These are phyloP conservation scores for Canis aureus DNA, from an alignment of 2,113 vertebrate species.

Conservation along the genomic window DNA sequence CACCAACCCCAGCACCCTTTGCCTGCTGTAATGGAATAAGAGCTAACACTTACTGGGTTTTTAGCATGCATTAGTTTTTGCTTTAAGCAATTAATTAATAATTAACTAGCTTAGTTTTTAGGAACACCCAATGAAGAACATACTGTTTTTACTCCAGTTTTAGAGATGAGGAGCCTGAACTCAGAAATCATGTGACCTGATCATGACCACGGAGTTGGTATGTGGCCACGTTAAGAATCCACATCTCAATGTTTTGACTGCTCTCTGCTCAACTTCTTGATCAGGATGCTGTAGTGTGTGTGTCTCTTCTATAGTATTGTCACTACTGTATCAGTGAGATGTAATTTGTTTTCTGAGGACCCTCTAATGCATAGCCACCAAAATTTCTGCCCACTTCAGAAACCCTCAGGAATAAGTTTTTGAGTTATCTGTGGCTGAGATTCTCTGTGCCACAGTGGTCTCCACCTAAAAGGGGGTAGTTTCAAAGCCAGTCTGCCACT, in stretches of 20 bases:
- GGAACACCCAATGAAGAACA: background rate
- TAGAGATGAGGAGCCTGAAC: background rate
- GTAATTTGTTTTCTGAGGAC: background rate
- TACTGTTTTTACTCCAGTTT: background rate
- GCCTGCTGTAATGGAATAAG: background rate
- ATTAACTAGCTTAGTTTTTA: slow-evolving; percentile 2
- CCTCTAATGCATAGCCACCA: background rate
- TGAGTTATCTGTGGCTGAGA: background rate
- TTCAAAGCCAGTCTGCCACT: background rate
- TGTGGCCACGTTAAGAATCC: background rate
- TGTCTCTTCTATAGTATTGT: background rate
- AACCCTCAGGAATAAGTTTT: background rate
- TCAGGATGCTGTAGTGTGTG: background rate
- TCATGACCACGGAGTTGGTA: background rate
- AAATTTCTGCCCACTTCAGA: background rate
- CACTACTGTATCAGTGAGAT: background rate
- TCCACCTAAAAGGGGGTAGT: background rate
- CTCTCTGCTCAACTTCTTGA: background rate
- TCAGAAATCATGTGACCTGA: background rate
- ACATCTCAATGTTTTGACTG: background rate
- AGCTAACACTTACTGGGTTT: background rate
- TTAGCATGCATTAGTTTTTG: background rate
- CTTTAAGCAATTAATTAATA: background rate
- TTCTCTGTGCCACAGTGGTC: background rate
- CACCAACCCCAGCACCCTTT: background rate